Conservation (phyloP, 1,140 invertebrate species). For the Bombus huntii region DNA sequence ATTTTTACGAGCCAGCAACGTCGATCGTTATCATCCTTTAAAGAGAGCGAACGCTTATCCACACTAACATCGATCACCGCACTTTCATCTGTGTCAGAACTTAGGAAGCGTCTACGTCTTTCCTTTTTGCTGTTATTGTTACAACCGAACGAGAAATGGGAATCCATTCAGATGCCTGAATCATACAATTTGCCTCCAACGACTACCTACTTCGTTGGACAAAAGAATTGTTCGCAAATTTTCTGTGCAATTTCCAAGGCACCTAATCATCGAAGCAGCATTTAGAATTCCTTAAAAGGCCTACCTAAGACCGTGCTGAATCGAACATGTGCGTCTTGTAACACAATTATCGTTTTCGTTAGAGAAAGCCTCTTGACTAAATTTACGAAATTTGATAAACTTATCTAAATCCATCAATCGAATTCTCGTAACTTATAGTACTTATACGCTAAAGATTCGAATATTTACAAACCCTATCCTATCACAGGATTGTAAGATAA, state of each 20-base stretch:
- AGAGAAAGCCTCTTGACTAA: not conserved
- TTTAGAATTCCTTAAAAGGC: not conserved
- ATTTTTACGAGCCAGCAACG: not conserved
- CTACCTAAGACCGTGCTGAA: not conserved
- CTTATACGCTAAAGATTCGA: slow-evolving; percentile 11
- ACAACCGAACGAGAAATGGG: not conserved
- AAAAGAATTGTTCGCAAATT: slow-evolving; percentile 2
- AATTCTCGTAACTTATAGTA: not conserved
- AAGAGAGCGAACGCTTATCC: not conserved
- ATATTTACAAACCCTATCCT: slow-evolving; percentile 52
- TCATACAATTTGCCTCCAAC: slow-evolving; percentile 9
- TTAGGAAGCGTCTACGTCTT: not conserved
- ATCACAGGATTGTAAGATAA: slow-evolving; percentile 21
- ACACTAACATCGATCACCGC: not conserved
- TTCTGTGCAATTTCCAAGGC: slow-evolving; percentile 38
- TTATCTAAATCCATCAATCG: not conserved
- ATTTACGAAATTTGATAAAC: not conserved
- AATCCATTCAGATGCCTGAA: slow-evolving; percentile 13
- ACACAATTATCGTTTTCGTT: not conserved
- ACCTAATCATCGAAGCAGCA: slow-evolving; percentile 25
- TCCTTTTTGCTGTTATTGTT: not conserved
- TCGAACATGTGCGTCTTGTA: slow-evolving; percentile 12
- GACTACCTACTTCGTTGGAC: not conserved
- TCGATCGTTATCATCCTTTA: not conserved
- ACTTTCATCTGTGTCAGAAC: not conserved